Evolutionary conservation across 2,113 vertebrate genomes (phyloP).

Genomic region (Pseudorhombus dupliciocellatus): DNA sequence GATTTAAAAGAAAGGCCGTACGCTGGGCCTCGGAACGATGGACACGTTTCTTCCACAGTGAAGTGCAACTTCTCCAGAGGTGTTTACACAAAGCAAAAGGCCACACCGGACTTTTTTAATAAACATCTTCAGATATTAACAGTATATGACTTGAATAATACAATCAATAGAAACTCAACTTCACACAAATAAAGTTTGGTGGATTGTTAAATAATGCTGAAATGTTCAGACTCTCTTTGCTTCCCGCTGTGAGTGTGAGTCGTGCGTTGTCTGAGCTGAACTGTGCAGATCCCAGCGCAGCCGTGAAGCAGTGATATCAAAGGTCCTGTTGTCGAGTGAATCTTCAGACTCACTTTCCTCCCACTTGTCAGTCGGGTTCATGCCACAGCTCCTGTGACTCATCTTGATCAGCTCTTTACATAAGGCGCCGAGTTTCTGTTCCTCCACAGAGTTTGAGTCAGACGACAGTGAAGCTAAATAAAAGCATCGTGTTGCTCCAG

Average conservation of each 20-base stretch:
- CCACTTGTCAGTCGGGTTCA: conserved; percentile 57
- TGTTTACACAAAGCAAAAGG: too few species aligned
- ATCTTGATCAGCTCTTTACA: conserved; percentile 58
- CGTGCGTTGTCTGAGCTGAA: too few species aligned
- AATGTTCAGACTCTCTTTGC: too few species aligned
- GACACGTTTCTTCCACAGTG: not conserved
- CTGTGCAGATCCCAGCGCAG: not conserved
- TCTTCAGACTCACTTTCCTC: conserved; percentile 52
- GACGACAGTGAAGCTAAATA: conserved; percentile 7
- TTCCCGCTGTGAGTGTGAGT: too few species aligned
- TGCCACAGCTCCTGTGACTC: conserved; percentile 61
- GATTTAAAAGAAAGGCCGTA: conserved; percentile 19
- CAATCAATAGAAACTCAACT: too few species aligned
- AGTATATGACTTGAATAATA: too few species aligned
- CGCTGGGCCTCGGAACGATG: conserved; percentile 13
- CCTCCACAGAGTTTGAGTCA: conserved; percentile 24
- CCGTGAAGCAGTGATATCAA: not conserved
- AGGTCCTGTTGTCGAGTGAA: conserved; percentile 18
- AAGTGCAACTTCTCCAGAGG: too few species aligned
- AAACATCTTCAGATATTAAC: too few species aligned
- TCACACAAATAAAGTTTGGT: too few species aligned
- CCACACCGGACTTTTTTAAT: too few species aligned
- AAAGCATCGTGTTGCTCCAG: not conserved
- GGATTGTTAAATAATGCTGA: too few species aligned
- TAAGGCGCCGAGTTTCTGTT: conserved; percentile 29